Evolutionary conservation across 1,140 invertebrate genomes (phyloP).

Genomic region (Zaprionus vittiger): DNA sequence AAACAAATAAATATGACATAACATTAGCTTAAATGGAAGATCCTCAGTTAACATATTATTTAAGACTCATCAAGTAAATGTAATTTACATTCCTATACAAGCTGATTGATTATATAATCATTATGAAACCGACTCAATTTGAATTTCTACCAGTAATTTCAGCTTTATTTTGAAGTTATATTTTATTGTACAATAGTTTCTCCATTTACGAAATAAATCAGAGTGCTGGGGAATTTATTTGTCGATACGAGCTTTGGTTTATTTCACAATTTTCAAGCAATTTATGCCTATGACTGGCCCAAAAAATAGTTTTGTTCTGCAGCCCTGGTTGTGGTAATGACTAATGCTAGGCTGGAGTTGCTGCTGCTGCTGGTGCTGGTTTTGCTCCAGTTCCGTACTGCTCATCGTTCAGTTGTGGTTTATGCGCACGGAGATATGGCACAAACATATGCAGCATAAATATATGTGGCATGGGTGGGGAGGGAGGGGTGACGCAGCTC

Average conservation of each 20-base stretch:
- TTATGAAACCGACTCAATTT: background rate
- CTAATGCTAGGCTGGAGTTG: conserved; percentile 29
- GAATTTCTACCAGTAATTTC: background rate
- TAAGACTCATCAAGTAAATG: too few relatives aligned
- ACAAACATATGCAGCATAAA: conserved; percentile 79
- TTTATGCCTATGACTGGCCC: background rate
- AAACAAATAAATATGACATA: too few relatives aligned
- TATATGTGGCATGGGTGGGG: conserved; percentile 32
- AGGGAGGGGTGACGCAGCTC: background rate
- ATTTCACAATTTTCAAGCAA: background rate
- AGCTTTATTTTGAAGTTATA: background rate
- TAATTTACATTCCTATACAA: too few relatives aligned
- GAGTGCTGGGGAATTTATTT: background rate
- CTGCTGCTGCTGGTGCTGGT: conserved; percentile 46
- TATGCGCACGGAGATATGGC: conserved; percentile 75
- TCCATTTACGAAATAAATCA: background rate
- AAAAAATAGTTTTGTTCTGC: conserved; percentile 6
- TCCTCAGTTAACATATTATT: too few relatives aligned
- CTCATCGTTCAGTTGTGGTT: conserved; percentile 74
- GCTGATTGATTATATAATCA: too few relatives aligned
- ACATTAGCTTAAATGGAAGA: too few relatives aligned
- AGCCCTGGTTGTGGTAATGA: conserved; percentile 53
- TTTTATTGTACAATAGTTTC: background rate
- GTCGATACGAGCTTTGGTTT: background rate
- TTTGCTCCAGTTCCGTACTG: conserved; percentile 63